Conservation (phyloP, 2,113 vertebrate species). For the Cyanoderma ruficeps region DNA sequence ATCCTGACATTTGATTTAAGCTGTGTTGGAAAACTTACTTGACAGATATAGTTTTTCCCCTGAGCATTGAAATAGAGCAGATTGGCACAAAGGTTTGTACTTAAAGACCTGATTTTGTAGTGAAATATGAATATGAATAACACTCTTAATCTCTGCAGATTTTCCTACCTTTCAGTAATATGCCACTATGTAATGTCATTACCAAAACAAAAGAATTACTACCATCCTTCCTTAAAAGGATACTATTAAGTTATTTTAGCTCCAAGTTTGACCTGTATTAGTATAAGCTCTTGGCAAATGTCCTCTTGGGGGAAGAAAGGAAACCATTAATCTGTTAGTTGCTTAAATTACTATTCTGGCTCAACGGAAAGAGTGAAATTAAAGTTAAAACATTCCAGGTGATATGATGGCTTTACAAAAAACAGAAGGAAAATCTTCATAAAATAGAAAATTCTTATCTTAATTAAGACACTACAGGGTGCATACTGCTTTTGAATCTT, state of each 20-base stretch:
- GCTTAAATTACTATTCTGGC: neutral
- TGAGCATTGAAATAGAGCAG: neutral
- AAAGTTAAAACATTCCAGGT: neutral
- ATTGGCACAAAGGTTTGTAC: neutral
- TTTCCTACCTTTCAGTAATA: neutral
- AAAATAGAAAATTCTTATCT: neutral
- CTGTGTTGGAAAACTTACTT: neutral
- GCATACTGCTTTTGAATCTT: neutral
- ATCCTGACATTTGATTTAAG: slow-evolving; percentile 14
- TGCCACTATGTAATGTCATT: neutral
- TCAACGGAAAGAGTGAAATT: neutral
- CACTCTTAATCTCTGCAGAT: neutral
- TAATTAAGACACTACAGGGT: neutral
- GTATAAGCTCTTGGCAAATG: neutral
- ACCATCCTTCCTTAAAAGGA: neutral
- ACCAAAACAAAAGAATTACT: slow-evolving; percentile 1
- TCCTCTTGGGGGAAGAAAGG: neutral
- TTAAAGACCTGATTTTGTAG: neutral
- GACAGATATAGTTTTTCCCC: neutral
- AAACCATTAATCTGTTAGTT: neutral
- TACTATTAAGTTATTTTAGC: neutral
- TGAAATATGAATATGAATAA: neutral
- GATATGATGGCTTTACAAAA: neutral
- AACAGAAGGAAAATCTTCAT: neutral
- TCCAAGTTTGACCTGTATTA: slow-evolving; percentile 4